phyloP scores from a whole-genome alignment of 2,797 vertebrate genomes.

The Semaprochilodus insignis region DNA sequence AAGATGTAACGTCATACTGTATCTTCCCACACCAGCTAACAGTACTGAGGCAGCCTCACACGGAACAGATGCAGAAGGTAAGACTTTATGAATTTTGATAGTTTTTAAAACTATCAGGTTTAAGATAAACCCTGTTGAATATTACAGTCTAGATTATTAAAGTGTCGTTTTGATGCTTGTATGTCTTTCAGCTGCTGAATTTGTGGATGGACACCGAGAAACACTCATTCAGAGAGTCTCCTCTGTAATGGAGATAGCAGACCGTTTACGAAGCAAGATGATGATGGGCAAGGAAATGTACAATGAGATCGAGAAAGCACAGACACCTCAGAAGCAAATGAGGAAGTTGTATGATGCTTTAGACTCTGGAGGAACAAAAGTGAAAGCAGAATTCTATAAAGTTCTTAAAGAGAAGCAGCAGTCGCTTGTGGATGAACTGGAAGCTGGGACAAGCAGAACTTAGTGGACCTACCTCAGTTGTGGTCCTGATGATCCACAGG shows the following conservation, averaged over 20 bases:
- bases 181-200: conserved; percentile 19
- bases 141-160: too few species aligned
- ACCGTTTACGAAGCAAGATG: not conserved
- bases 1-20: too few species aligned
- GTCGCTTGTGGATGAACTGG: not conserved
- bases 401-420: not conserved
- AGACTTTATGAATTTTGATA: too few species aligned
- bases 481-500: too few species aligned
- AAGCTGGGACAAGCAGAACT: not conserved
- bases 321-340: not conserved
- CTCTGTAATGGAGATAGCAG: not conserved
- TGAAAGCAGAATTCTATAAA: not conserved
- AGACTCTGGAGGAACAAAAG: not conserved
- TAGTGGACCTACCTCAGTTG: too few species aligned
- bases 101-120: too few species aligned
- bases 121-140: too few species aligned
- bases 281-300: not conserved
- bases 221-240: not conserved
- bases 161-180: not conserved
- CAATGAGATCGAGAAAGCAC: not conserved
- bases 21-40: not conserved
- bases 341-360: not conserved
- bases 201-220: conserved; percentile 27
- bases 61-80: too few species aligned
- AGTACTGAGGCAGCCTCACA: too few species aligned